phyloP scores from a whole-genome alignment of 2,113 vertebrate genomes.

The Ctenomys sociabilis region DNA sequence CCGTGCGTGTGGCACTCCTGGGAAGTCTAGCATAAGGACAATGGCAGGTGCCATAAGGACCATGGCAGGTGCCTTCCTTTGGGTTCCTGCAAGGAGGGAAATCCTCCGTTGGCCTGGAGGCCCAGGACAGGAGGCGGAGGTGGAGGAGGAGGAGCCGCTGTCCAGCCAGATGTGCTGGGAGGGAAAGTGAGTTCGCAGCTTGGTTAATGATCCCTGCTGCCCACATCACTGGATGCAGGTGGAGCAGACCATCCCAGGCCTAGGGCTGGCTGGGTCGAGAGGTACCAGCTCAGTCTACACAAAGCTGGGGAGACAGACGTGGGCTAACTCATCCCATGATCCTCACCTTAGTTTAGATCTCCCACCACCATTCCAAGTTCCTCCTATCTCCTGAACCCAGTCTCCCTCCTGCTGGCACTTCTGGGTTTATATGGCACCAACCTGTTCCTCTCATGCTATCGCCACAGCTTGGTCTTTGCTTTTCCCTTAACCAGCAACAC shows the following conservation, averaged over 20 bases:
- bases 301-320: neutral
- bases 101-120: conserved; percentile 1
- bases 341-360: neutral
- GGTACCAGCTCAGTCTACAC: neutral
- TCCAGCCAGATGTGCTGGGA: conserved; percentile 46
- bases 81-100: neutral
- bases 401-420: neutral
- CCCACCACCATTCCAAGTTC: neutral
- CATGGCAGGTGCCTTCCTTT: neutral
- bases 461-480: neutral
- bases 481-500: neutral
- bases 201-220: conserved; percentile 86
- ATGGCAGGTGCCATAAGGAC: neutral
- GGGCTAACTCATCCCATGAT: neutral
- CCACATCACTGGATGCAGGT: conserved; percentile 76
- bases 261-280: neutral
- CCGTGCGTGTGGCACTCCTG: neutral
- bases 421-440: neutral
- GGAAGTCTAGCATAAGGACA: neutral
- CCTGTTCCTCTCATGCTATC: neutral
- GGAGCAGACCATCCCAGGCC: neutral
- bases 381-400: neutral
- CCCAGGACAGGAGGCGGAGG: neutral
- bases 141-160: conserved; percentile 50
- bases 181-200: conserved; percentile 82